Base-by-base conservation (phyloP, 2,888 invertebrate species). In the Epinotia ramella region DNA sequence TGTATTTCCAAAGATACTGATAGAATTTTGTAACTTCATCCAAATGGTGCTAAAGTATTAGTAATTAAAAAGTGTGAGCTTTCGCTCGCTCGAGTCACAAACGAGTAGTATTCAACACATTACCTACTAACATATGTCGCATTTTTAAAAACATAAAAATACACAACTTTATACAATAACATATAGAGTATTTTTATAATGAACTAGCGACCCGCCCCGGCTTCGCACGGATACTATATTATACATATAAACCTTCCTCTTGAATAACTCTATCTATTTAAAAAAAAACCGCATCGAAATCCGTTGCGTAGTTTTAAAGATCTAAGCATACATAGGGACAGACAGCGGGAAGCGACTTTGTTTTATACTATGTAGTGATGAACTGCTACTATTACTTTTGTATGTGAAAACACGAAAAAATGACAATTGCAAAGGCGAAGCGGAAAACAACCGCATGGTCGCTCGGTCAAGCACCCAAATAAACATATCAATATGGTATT, bases 31-130 rank as follows among this genome's bases (percentile, higher is more conserved):
- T 88, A 86, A 87, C 83, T 85, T 88, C 87, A 90, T 91, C 87
- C 89, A 86, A 88, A 90, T 91, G 93, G 93, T 93, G 93, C 93
- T 93, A 91, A 86, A 84, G n/a, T n/a, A n/a, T 84, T 88, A 87
- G 83, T 82, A 85, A 82, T 81, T 83, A 73, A 57, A 46, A 57
- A 53, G n/a, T 13, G 20, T 28, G 49, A 62, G 44, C 57, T 44
- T n/a, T 68, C 49, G 70, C 70, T 49, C 20, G 57, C 63, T 40
- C 59, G 68, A 73, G 81, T 84, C 82, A 83, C 79, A 79, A 82
- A 82, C 46, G 53, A 53, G 12, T 56, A 56, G 33, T 56, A 60
- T 64, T 46, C 12, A 56, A 18, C 16, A 46, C 71, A n/a, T n/a
- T 53, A 53, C 53, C 9, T 44, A 46, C 65, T 71, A 59, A 63